phyloP scores from a whole-genome alignment of 2,888 invertebrate genomes.

The Thecophora atra region DNA sequence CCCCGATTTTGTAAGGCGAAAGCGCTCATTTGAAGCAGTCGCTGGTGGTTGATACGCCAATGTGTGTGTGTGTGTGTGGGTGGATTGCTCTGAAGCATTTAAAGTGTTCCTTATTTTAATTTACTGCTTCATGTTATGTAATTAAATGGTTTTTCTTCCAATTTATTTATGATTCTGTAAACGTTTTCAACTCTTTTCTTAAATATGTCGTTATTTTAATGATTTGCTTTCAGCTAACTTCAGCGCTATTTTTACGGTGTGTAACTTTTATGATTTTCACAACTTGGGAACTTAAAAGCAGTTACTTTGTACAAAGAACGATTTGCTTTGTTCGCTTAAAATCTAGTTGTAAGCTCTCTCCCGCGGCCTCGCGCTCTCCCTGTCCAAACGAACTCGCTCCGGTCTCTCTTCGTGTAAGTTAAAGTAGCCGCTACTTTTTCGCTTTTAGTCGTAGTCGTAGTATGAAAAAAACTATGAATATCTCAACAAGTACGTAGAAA shows the following conservation, averaged over 20 bases:
- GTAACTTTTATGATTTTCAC: slow-evolving; percentile 4
- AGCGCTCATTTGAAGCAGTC: not conserved
- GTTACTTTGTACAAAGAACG: slow-evolving; percentile 23
- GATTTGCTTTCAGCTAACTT: slow-evolving; percentile 30
- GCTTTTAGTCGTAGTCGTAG: slow-evolving; percentile 15
- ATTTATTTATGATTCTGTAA: not conserved
- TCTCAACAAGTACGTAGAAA: slow-evolving; percentile 32
- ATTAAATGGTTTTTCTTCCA: no score
- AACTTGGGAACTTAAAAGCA: slow-evolving; percentile 4
- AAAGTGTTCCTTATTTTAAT: not conserved
- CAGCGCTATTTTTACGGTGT: not conserved
- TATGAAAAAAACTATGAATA: slow-evolving; percentile 41
- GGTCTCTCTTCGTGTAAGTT: slow-evolving; percentile 7
- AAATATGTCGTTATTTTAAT: slow-evolving; percentile 1
- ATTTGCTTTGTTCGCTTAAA: not conserved
- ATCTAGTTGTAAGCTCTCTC: not conserved
- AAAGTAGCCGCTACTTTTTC: slow-evolving; percentile 1
- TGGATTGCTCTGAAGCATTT: not conserved
- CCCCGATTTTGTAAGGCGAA: not conserved
- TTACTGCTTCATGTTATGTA: not conserved
- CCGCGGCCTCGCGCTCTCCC: not conserved
- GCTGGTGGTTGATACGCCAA: no score
- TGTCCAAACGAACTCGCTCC: no score
- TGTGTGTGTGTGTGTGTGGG: not conserved
- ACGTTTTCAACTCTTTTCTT: not conserved